Evolutionary conservation across 2,888 invertebrate genomes (phyloP), one percentile per base, ranked within the genome.

Genomic region (Diarsia dahlii): DNA sequence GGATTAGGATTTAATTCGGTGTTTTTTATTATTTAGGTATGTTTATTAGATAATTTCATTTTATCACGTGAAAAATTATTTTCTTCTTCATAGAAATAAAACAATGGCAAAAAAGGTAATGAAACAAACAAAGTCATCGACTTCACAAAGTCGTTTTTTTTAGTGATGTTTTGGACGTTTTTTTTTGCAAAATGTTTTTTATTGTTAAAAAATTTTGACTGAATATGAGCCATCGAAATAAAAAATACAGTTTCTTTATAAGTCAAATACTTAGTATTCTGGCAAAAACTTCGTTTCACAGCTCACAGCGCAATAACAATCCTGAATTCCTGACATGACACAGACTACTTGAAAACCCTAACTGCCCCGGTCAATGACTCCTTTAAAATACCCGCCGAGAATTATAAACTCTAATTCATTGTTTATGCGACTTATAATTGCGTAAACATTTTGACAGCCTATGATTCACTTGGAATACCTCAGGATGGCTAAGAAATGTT

Each of bases 301-400:
- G 68, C 63, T 84, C 70, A 46, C 13, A 58, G 66, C 46, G 20
- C 68, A 85, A 72, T 64, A 85, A 82, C 72, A 86, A 73, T 56
- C 12, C 80, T 72, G 84, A 86, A 86, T 71, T 56, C 12, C 80
- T 72, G 84, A 86, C 80, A 80, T 48, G 78, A 79, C 74, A 70
- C 86, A 86, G 82, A 81, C 84, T 81, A 79, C 71, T 34, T 65
- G 69, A 76, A 80, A 81, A 77, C 76, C 78, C 83, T 86, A 82
- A 86, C 82, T 75, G 50, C 62, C 54, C 71, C 76, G 87, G 84
- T 80, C 74, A 81, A n/a, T 83, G 80, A 81, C 87, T 78, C 45
- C 73, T 62, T 63, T n/a, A 62, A 48, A 69, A 78, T 76, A 79
- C 74, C 79, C 65, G 70, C 23, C 15, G n/a, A 62, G 34, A 4